phyloP scores from a whole-genome alignment of 1,140 invertebrate species.

The Pseudachorutes palmiensis region DNA sequence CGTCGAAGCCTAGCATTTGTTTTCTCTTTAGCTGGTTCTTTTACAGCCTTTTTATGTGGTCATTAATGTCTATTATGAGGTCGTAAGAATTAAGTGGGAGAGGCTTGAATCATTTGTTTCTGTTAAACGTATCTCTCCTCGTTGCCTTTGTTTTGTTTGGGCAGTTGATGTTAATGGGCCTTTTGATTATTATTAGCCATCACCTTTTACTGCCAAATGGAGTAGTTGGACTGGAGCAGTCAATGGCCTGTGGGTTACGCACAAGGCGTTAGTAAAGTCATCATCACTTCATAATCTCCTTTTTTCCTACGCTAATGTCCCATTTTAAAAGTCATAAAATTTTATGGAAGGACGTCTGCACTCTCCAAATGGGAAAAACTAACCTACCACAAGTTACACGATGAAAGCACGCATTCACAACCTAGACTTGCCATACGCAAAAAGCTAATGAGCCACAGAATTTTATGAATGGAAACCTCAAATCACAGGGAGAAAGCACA shows the following conservation, averaged over 20 bases:
- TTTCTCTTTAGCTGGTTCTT: no score
- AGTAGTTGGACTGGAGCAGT: neutral
- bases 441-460: neutral
- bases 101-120: neutral
- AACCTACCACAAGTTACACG: conserved; percentile 1
- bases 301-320: neutral
- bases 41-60: conserved; percentile 1
- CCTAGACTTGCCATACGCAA: neutral
- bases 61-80: conserved; percentile 32
- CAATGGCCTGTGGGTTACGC: neutral
- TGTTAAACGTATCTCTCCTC: neutral
- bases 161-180: neutral
- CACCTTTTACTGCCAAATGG: neutral
- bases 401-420: neutral
- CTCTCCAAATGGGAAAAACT: neutral
- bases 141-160: neutral
- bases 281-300: conserved; percentile 29
- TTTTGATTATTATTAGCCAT: neutral
- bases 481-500: no score
- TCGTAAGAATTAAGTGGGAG: conserved; percentile 37
- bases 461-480: conserved; percentile 6
- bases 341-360: neutral
- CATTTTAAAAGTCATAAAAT: conserved; percentile 15
- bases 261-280: conserved; percentile 24
- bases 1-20: no score